A percentile compares a stretch with the other conserved stretches of the same genome.
Evolutionary conservation across 2,797 vertebrate species (phyloP).

Genomic region (Rhyacichthys aspro): DNA sequence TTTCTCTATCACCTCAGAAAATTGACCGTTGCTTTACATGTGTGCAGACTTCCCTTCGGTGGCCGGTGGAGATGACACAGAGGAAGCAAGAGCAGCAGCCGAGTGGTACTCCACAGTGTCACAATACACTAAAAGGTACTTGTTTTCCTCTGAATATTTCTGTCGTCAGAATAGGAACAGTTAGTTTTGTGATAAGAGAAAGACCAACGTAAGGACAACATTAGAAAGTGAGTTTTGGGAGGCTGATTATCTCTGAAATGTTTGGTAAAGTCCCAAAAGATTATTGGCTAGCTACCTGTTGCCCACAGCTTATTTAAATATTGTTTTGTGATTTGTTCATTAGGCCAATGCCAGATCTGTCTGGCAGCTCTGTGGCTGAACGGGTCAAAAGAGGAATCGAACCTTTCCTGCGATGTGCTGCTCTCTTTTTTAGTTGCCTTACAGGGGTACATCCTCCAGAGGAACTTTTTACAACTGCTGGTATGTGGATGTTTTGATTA

Average conservation of each 20-base stretch:
- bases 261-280: neutral
- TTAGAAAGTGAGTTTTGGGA: no score
- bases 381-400: conserved; percentile 87
- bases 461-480: conserved; percentile 81
- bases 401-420: conserved; percentile 92
- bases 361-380: conserved; percentile 86
- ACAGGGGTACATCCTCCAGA: conserved; percentile 92
- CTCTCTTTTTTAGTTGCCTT: conserved; percentile 94
- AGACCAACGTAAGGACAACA: no score
- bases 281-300: neutral
- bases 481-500: conserved; percentile 46
- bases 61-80: conserved; percentile 67
- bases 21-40: conserved; percentile 1
- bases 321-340: conserved; percentile 14
- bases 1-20: neutral
- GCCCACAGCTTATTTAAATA: conserved; percentile 14
- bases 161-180: no score
- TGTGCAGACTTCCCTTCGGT: conserved; percentile 68
- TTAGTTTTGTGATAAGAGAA: no score
- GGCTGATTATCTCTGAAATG: neutral
- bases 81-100: conserved; percentile 74
- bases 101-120: conserved; percentile 69
- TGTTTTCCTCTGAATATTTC: neutral
- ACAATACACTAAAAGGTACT: conserved; percentile 76
- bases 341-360: conserved; percentile 81